Evolutionary conservation across 1,140 invertebrate genomes (phyloP), one percentile per base, ranked within the genome.

Genomic region (Trichonephila inaurata): DNA sequence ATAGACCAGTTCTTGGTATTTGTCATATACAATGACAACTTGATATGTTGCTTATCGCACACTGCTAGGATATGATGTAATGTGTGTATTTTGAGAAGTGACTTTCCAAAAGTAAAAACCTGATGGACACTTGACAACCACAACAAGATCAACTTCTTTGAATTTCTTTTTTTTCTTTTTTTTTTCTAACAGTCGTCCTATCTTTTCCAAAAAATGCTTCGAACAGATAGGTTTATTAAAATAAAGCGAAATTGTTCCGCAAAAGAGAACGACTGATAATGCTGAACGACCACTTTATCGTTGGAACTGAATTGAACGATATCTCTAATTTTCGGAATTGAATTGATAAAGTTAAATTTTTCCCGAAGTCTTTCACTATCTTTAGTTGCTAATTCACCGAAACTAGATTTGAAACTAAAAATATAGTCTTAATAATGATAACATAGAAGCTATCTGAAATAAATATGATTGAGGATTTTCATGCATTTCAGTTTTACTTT

Each of bases 291-390:
- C 3, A 28, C 24, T 33, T 28, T 77, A 40, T 19, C 28, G 0
- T 18, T 18, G 33, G 16, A 51, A 51, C 2, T 51, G 51, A 51
- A 51, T 51, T 51, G 51, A 51, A 40, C 72, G 72, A 18, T 40
- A 77, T 33, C 72, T 28, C 33, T 77, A 77, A 40, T 77, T 77
- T 77, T 77, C 72, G 28, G 72, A 77, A 77, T 77, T 33, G 28
- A 12, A 33, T 18, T 18, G 72, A 77, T 77, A 77, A 77, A 77
- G 28, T 2, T 6, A 7, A 5, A 16, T 28, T 8, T 33, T 40
- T 77, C 14, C 33, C 21, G 0, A 40, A 19, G 0, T 28, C 33
- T 2, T 33, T 77, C 66, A 0, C 66, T n/a, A 18, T 18, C 8
- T 6, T 69, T 64, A 21, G 14, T 64, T 64, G 62, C 18, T 19